Evolutionary conservation across 2,113 vertebrate genomes (phyloP).

Genomic region (Crypturellus undulatus): DNA sequence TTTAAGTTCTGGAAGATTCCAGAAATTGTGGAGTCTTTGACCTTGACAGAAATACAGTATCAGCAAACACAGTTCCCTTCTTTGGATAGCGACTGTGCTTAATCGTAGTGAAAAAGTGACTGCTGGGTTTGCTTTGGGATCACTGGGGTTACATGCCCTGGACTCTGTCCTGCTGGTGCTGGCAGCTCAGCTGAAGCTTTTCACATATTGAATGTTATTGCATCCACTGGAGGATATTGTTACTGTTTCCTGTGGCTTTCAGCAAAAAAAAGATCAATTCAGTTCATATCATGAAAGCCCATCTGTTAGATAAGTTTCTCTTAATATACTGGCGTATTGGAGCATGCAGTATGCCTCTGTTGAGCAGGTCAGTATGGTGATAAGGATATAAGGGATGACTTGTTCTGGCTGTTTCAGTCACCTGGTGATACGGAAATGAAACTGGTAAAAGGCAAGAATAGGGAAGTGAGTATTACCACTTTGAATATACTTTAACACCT

Average conservation of each 20-base stretch:
- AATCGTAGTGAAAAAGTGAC: not conserved
- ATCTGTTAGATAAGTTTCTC: not conserved
- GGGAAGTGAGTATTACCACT: not conserved
- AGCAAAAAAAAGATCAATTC: not conserved
- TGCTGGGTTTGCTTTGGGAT: not conserved
- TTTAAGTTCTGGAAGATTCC: not conserved
- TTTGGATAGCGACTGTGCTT: not conserved
- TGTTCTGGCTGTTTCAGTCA: not conserved
- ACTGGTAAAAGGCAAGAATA: not conserved
- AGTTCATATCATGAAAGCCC: not conserved
- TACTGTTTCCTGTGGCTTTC: not conserved
- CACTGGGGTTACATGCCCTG: rapidly evolving
- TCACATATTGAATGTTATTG: not conserved
- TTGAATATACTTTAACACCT: not conserved
- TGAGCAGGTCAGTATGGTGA: not conserved
- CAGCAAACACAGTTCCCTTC: not conserved
- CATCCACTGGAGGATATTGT: not conserved
- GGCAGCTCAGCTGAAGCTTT: not conserved
- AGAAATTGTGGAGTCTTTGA: not conserved
- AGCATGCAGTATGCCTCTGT: not conserved
- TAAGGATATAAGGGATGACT: not conserved
- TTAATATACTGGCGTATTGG: not conserved
- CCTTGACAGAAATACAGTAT: not conserved
- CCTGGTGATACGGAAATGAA: not conserved
- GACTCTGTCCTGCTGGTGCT: not conserved